Conservation (phyloP, 2,113 vertebrate species). For the Mobula birostris region DNA sequence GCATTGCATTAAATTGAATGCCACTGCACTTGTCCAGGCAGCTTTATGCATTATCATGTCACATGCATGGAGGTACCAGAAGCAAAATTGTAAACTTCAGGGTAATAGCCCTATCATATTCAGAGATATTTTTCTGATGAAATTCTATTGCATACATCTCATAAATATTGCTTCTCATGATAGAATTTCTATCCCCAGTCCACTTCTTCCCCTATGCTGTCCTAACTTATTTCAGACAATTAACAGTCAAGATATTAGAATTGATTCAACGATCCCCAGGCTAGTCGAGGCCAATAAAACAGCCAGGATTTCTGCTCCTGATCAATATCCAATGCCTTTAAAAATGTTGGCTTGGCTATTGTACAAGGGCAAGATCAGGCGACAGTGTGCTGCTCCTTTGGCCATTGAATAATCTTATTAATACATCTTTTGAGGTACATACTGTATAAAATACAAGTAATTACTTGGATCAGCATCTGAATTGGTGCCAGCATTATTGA, state of each 20-base stretch:
- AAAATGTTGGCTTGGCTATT: not conserved
- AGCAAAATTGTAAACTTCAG: too few species aligned
- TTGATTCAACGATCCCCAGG: not conserved
- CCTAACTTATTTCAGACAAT: not conserved
- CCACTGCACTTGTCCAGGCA: too few species aligned
- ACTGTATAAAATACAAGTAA: not conserved
- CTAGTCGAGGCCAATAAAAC: not conserved
- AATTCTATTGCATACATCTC: too few species aligned
- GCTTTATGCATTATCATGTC: too few species aligned
- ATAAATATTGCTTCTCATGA: too few species aligned
- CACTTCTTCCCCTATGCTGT: not conserved
- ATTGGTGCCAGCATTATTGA: not conserved
- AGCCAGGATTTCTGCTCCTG: not conserved
- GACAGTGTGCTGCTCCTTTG: not conserved
- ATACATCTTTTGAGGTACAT: not conserved
- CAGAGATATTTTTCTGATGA: too few species aligned
- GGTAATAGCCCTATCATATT: too few species aligned
- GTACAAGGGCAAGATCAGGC: not conserved
- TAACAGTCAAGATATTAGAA: not conserved
- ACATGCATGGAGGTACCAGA: too few species aligned
- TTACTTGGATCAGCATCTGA: not conserved
- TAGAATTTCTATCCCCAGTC: not conserved
- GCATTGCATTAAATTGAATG: too few species aligned
- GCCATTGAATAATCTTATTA: conserved; percentile 19
- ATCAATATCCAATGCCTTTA: not conserved